Percentiles rank a stretch among this genome's conserved stretches.
phyloP scores from a whole-genome alignment of 2,113 vertebrate genomes.

The Peromyscus leucopus region DNA sequence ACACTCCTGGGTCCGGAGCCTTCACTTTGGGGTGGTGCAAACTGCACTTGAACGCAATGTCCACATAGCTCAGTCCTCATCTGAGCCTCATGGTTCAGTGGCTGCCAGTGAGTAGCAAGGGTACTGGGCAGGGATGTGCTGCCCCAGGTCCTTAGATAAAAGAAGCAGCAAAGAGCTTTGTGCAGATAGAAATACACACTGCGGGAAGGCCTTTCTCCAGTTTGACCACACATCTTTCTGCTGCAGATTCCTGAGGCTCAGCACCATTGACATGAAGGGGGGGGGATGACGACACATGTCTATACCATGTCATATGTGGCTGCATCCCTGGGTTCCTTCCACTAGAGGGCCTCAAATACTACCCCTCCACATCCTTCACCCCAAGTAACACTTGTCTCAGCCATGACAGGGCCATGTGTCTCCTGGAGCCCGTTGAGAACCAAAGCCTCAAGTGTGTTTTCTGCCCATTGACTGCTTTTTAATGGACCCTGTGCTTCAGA shows the following conservation, averaged over 20 bases:
- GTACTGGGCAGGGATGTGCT: accelerated
- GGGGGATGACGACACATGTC: accelerated
- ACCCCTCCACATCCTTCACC: neutral
- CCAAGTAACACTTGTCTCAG: too few species aligned
- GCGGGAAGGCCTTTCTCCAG: accelerated
- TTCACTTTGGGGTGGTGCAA: accelerated
- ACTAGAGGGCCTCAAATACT: accelerated
- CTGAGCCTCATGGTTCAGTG: accelerated
- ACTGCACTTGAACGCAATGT: accelerated
- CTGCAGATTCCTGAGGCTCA: accelerated
- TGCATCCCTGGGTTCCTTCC: neutral
- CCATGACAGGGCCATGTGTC: neutral
- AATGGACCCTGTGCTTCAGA: accelerated
- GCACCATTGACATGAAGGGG: accelerated
- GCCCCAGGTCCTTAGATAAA: neutral
- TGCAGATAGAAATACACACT: accelerated
- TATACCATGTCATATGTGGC: accelerated
- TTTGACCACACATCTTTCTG: accelerated
- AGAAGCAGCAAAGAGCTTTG: neutral
- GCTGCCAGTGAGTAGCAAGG: neutral
- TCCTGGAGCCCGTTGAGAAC: neutral
- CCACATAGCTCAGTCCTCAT: accelerated
- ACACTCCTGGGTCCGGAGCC: accelerated
- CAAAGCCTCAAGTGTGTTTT: accelerated
- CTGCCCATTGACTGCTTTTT: neutral